Conservation (phyloP, 2,113 vertebrate species). For the Eidolon helvum region DNA sequence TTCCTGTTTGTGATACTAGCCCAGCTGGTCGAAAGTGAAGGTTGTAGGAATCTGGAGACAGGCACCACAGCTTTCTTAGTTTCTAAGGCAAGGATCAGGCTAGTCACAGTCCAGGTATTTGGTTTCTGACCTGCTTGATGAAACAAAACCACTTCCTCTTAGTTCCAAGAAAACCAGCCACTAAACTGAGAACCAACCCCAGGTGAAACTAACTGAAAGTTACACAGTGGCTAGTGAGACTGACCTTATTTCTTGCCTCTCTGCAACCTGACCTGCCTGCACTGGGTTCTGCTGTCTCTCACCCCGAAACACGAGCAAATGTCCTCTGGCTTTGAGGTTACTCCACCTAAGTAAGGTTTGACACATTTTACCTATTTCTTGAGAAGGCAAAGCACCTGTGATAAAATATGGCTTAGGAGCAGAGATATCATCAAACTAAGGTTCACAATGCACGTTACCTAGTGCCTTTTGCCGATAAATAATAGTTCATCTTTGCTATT, state of each 20-base stretch:
- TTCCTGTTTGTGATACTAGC: neutral
- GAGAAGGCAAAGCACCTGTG: neutral
- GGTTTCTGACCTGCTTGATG: constrained; percentile 4
- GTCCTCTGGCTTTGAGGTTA: neutral
- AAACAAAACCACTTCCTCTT: constrained; percentile 25
- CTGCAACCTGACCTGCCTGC: neutral
- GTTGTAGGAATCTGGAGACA: neutral
- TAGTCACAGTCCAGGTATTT: neutral
- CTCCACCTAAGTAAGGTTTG: neutral
- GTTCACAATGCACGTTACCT: neutral
- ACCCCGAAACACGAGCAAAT: neutral
- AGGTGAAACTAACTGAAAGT: neutral
- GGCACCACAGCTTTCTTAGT: neutral
- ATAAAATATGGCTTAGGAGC: neutral
- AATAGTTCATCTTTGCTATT: neutral
- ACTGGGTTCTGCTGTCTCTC: neutral
- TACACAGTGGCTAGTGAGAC: neutral
- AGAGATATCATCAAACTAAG: neutral
- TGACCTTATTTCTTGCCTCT: neutral
- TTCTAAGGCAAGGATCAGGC: neutral
- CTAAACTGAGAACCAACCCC: neutral
- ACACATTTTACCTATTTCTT: neutral
- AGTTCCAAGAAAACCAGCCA: constrained; percentile 23
- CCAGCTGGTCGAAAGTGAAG: neutral
- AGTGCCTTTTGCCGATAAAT: neutral